Conservation (phyloP, 2,888 invertebrate genomes). For the Amiota mariae region DNA sequence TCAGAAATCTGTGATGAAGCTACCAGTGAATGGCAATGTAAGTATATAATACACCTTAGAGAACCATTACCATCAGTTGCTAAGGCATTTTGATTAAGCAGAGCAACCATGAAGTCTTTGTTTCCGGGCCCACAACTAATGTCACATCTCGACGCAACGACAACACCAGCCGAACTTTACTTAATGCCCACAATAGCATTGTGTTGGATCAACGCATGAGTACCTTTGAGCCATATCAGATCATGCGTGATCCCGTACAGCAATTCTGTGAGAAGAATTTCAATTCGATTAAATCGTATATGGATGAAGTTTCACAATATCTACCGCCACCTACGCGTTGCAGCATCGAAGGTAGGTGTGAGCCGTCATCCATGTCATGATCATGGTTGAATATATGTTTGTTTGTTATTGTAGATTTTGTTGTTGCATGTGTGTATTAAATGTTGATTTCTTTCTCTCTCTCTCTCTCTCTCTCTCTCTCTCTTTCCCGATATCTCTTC, state of each 20-base stretch:
- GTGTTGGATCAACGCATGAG: conserved; percentile 78
- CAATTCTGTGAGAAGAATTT: conserved; percentile 97
- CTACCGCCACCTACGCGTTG: conserved; percentile 94
- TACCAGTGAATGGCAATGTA: conserved; percentile 70
- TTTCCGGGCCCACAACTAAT: conserved; percentile 78
- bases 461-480: conserved; percentile 32
- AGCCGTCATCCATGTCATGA: neutral
- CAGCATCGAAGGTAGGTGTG: conserved; percentile 86
- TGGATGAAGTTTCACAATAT: conserved; percentile 88
- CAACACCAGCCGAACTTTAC: conserved; percentile 86
- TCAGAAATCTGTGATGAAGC: conserved; percentile 73
- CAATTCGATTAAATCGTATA: conserved; percentile 91
- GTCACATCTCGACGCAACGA: conserved; percentile 80
- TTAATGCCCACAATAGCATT: conserved; percentile 76
- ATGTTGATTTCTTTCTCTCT: conserved; percentile 33
- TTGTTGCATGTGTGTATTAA: conserved; percentile 31
- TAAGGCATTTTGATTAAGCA: conserved; percentile 34
- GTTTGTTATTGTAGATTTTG: neutral
- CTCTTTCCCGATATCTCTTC: conserved; percentile 21
- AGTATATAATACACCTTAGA: conserved; percentile 29
- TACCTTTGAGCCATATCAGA: conserved; percentile 87
- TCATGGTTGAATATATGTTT: neutral
- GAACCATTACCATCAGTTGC: neutral
- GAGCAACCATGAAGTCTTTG: conserved; percentile 73
- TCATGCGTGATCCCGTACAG: conserved; percentile 90